A percentile compares a stretch with the other conserved stretches of the same genome.
phyloP scores from a whole-genome alignment of 2,797 vertebrate genomes.

The Muscicapa striata region DNA sequence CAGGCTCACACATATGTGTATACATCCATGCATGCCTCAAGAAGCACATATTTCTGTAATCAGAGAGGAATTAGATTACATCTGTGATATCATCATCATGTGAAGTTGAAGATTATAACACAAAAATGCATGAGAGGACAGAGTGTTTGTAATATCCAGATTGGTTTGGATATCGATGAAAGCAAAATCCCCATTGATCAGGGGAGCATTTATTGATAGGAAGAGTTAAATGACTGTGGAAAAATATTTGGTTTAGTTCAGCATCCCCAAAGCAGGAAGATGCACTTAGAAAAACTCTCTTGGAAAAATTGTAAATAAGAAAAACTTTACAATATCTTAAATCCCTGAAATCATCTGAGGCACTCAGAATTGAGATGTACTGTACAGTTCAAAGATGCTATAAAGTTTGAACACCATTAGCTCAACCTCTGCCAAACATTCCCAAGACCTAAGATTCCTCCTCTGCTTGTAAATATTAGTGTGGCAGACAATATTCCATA shows the following conservation, averaged over 20 bases:
- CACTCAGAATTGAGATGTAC: background rate
- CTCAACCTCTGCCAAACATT: background rate
- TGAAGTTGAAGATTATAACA: background rate
- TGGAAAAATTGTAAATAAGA: background rate
- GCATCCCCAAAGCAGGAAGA: background rate
- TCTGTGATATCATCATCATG: background rate
- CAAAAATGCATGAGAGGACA: background rate
- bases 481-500: background rate
- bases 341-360: background rate
- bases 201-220: background rate
- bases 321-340: background rate
- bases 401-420: background rate
- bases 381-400: background rate
- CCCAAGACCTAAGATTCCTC: background rate
- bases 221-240: background rate
- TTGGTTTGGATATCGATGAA: background rate
- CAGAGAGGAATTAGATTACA: background rate
- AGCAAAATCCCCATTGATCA: background rate
- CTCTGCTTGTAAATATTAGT: background rate
- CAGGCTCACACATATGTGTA: fast-evolving
- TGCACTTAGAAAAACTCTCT: background rate
- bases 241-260: background rate
- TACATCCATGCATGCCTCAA: background rate
- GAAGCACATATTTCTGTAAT: background rate
- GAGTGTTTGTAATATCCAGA: background rate